Evolutionary conservation across 2,797 vertebrate species (phyloP).

Genomic region (Anas flavirostris): DNA sequence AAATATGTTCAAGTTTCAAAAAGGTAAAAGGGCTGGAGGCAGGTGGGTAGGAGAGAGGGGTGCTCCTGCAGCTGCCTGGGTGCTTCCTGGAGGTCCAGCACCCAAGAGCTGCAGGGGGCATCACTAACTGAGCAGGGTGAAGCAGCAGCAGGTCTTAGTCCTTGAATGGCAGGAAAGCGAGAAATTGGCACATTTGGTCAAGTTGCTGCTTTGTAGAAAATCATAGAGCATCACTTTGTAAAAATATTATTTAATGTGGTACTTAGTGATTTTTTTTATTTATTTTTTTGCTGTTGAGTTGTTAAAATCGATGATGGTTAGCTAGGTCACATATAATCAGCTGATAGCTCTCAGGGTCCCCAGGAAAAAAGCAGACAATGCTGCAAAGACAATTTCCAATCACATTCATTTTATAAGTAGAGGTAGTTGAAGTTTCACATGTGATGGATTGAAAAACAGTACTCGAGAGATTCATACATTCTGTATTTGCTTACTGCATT

Average conservation of each 20-base stretch:
- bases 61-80: neutral
- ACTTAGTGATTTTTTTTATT: neutral
- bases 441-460: conserved; percentile 51
- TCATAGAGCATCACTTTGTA: neutral
- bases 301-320: neutral
- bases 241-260: fast-evolving
- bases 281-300: neutral
- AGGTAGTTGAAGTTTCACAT: neutral
- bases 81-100: neutral
- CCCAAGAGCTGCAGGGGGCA: neutral
- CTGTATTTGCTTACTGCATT: conserved; percentile 48
- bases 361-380: neutral
- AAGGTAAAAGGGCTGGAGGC: neutral
- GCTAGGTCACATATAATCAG: neutral
- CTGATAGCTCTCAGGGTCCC: conserved; percentile 13
- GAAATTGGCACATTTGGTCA: neutral
- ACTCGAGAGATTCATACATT: conserved; percentile 28
- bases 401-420: conserved; percentile 19
- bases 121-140: neutral
- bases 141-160: neutral
- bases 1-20: neutral
- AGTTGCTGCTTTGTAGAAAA: neutral
- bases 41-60: neutral
- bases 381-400: neutral
- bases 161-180: neutral